phyloP scores from a whole-genome alignment of 2,888 invertebrate species.

The Drosophila parthenogenetica region DNA sequence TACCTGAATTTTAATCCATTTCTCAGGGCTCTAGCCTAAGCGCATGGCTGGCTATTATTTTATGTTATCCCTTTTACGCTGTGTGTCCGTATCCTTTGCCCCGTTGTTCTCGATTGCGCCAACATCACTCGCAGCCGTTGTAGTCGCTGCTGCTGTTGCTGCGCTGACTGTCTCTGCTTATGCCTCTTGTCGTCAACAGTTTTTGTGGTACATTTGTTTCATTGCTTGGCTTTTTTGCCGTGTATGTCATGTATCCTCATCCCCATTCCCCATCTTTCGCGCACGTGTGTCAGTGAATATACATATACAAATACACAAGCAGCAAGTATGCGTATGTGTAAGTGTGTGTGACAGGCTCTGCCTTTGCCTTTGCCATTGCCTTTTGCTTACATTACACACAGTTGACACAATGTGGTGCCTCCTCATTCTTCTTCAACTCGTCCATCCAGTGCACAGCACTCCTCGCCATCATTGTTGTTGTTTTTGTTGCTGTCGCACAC shows the following conservation, averaged over 20 bases:
- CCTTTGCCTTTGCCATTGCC: conserved; percentile 60
- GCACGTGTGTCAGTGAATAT: conserved; percentile 33
- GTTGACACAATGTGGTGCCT: conserved; percentile 75
- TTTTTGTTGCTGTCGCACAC: conserved; percentile 18
- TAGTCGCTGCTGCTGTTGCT: conserved; percentile 19
- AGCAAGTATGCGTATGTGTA: conserved; percentile 15
- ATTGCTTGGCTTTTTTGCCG: conserved; percentile 72
- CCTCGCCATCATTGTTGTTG: conserved; percentile 18
- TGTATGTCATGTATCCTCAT: conserved; percentile 52
- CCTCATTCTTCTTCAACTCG: conserved; percentile 76
- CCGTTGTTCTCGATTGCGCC: conserved; percentile 36
- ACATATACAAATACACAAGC: not conserved
- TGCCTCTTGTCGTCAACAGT: conserved; percentile 72
- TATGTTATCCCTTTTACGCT: conserved; percentile 73
- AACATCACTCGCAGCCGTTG: conserved; percentile 51
- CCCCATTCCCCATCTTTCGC: conserved; percentile 8
- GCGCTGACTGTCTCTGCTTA: conserved; percentile 35
- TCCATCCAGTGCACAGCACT: conserved; percentile 72
- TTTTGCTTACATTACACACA: conserved; percentile 76
- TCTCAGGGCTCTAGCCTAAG: conserved; percentile 46
- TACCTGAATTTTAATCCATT: conserved; percentile 77
- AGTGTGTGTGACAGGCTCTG: conserved; percentile 63
- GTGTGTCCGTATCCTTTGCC: conserved; percentile 70
- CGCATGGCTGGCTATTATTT: conserved; percentile 68
- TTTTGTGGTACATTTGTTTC: conserved; percentile 80